phyloP scores from a whole-genome alignment of 2,888 invertebrate species.

The Scaptomyza caliginosa region DNA sequence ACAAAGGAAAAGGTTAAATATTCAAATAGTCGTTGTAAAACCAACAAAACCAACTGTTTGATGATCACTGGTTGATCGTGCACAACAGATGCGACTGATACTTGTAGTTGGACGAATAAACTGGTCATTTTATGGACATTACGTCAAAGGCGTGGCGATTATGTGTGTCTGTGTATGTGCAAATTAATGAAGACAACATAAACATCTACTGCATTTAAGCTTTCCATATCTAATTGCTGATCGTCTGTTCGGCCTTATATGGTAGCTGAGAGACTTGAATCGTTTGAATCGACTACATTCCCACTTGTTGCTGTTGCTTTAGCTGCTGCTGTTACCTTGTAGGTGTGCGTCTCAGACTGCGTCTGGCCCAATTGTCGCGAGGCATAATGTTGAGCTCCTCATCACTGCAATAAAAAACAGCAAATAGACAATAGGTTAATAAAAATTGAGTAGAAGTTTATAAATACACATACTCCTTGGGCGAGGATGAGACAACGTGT shows the following conservation, averaged over 20 bases:
- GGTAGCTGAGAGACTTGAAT: constrained; percentile 9
- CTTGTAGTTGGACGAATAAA: constrained; percentile 19
- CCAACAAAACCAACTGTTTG: constrained; percentile 7
- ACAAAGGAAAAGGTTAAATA: constrained; percentile 72
- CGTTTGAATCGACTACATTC: constrained; percentile 9
- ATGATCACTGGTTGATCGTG: constrained; percentile 18
- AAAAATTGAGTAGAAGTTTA: constrained; percentile 20
- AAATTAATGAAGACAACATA: constrained; percentile 32
- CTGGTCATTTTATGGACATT: constrained; percentile 54
- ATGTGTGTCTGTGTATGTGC: constrained; percentile 48
- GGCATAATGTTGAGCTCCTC: constrained; percentile 87
- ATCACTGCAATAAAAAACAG: constrained; percentile 83
- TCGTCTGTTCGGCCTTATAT: constrained; percentile 36
- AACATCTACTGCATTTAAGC: constrained; percentile 31
- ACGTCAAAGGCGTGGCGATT: constrained; percentile 51
- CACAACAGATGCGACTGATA: constrained; percentile 36
- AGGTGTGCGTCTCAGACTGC: constrained; percentile 91
- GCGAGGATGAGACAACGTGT: constrained; percentile 79
- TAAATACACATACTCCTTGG: constrained; percentile 74
- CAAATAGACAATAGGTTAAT: constrained; percentile 43
- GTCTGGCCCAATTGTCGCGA: constrained; percentile 93
- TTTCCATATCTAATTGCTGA: constrained; percentile 49
- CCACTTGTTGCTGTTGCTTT: constrained; percentile 3
- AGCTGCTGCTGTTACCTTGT: constrained; percentile 87
- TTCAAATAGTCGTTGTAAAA: constrained; percentile 57